Evolutionary conservation across 2,888 invertebrate species (phyloP), one percentile per base, ranked within the genome.

Genomic region (Synanthedon tipuliformis): DNA sequence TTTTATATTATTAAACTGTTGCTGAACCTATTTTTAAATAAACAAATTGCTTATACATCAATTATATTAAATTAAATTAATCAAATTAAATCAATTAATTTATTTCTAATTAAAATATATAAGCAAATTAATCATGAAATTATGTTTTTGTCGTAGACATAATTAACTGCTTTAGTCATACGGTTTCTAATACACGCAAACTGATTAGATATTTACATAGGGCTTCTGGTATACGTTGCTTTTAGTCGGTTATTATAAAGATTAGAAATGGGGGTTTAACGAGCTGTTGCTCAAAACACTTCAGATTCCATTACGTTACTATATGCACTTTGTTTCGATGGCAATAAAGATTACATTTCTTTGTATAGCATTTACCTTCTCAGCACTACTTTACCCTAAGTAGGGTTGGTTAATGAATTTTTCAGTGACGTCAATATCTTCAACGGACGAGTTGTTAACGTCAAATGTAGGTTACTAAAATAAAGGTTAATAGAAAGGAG

Each of bases 201-300:
- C 49, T 23, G 13, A 49, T 49, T 49, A 49, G 51, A 54, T 56
- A 51, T 52, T 56, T 53, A 54, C 48, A 49, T 53, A 53, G n/a
- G 58, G 55, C 53, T 58, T 56, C 57, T 41, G 45, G 34, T 48
- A 23, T 18, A 50, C 41, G 51, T 49, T 48, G 52, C 16, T 52
- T 55, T 52, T 51, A 58, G 50, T 50, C 18, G 15, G 52, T 52
- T 50, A 50, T 53, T 54, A 55, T 40, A 12, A 51, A 56, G 56
- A 56, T 56, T 58, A 58, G 54, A 50, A 51, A 15, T 41, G 13
- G 13, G 3, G 16, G 56, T 53, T 55, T 55, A 54, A 52, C 54
- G 50, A 52, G 51, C 50, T 53, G 51, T 53, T 55, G 52, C 53
- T 52, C 51, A 13, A 45, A 45, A 45, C 15, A 15, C 13, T 45